phyloP scores from a whole-genome alignment of 2,797 vertebrate genomes.

The Percopsis omiscomaycus region DNA sequence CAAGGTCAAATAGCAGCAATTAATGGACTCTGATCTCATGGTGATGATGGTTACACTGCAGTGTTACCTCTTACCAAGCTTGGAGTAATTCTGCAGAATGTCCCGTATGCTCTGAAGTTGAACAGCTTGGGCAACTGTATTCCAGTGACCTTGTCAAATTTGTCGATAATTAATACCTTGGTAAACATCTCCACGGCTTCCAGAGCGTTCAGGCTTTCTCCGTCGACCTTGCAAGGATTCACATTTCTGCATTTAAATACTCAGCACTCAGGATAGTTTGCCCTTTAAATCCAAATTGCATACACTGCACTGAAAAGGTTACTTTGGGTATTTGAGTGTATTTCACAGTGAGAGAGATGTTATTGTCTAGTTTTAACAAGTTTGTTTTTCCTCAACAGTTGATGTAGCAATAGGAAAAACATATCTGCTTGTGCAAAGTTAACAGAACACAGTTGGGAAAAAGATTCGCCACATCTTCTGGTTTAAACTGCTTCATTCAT shows the following conservation, averaged over 20 bases:
- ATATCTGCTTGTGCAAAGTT: background rate
- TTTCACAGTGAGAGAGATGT: constrained; percentile 2
- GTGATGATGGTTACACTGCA: constrained; percentile 57
- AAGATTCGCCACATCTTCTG: background rate
- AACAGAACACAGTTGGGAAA: background rate
- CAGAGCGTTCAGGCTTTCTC: too few species aligned
- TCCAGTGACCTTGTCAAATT: background rate
- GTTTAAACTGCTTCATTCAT: background rate
- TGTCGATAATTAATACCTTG: too few species aligned
- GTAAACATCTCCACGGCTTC: too few species aligned
- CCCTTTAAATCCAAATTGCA: background rate
- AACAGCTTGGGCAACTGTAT: constrained; percentile 4
- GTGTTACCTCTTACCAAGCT: constrained; percentile 9
- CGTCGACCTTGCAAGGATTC: constrained; percentile 17
- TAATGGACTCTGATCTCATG: constrained; percentile 29
- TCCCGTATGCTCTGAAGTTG: background rate
- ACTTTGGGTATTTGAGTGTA: too few species aligned
- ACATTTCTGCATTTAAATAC: constrained; percentile 3
- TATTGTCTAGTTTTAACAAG: too few species aligned
- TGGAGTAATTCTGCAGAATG: constrained; percentile 21
- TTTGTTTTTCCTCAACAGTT: too few species aligned
- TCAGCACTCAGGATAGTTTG: background rate
- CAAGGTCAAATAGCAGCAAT: constrained; percentile 64
- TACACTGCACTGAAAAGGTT: background rate
- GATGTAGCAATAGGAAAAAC: background rate